A percentile compares a stretch with the other conserved stretches of the same genome.
Evolutionary conservation across 2,888 invertebrate species (phyloP).

Genomic region (Apotomis betuletana): DNA sequence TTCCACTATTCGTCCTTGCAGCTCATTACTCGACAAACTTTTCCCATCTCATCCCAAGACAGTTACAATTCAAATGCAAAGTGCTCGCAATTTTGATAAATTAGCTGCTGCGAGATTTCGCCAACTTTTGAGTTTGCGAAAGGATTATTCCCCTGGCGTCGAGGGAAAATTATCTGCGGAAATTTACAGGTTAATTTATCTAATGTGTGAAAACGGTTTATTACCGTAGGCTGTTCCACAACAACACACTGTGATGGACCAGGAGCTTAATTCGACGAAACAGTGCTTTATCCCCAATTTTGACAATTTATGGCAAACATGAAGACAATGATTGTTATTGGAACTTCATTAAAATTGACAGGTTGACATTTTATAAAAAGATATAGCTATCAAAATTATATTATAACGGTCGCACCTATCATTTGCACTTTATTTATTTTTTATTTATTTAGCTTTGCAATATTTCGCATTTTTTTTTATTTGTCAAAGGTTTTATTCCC

Average conservation of each 20-base stretch:
- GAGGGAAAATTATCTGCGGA: background rate
- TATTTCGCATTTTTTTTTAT: slow-evolving; percentile 11
- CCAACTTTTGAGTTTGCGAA: slow-evolving; percentile 8
- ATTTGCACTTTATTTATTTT: slow-evolving; percentile 13
- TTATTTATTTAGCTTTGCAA: slow-evolving; percentile 14
- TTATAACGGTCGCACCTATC: too few relatives aligned
- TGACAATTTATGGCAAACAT: too few relatives aligned
- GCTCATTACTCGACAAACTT: slow-evolving; percentile 16
- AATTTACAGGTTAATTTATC: background rate
- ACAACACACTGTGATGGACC: background rate
- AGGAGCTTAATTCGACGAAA: too few relatives aligned
- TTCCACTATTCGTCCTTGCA: background rate
- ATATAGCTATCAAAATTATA: too few relatives aligned
- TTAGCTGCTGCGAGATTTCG: slow-evolving; percentile 16
- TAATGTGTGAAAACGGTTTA: background rate
- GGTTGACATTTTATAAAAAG: too few relatives aligned
- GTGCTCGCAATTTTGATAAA: slow-evolving; percentile 23
- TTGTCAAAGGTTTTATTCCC: background rate
- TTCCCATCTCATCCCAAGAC: slow-evolving; percentile 5
- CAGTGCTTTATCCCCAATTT: too few relatives aligned
- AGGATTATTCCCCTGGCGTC: background rate
- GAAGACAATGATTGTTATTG: too few relatives aligned
- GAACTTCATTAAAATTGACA: too few relatives aligned
- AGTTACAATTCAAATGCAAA: slow-evolving; percentile 25
- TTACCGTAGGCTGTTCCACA: background rate